These are phyloP conservation scores for Dendropsophus ebraccatus DNA, from an alignment of 2,113 vertebrate genomes.

Conservation along the genomic window DNA sequence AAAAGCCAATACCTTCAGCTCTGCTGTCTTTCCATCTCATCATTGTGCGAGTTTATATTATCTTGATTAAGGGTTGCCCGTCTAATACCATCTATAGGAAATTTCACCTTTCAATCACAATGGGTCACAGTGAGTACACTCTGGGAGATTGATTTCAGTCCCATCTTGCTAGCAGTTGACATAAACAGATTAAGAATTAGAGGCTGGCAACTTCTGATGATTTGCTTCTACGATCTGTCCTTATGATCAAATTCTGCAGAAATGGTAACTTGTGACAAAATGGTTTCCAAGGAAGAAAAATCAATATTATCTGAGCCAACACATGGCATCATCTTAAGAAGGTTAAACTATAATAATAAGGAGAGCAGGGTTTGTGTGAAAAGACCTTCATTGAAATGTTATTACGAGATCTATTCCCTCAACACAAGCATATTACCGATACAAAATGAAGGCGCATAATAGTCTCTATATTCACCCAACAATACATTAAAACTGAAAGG, in stretches of 20 bases:
- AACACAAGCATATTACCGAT: not conserved
- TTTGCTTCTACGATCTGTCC: not conserved
- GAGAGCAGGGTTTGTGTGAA: not conserved
- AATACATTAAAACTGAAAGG: not conserved
- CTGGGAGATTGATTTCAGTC: slow-evolving; percentile 1
- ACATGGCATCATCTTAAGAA: slow-evolving; percentile 37
- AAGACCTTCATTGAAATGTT: slow-evolving; percentile 26
- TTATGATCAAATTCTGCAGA: slow-evolving; percentile 19
- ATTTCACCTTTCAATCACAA: slow-evolving; percentile 23
- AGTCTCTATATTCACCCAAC: not conserved
- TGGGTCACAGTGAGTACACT: slow-evolving; percentile 11
- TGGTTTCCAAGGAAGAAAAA: slow-evolving; percentile 39
- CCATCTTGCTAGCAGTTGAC: not conserved
- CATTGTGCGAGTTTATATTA: slow-evolving; percentile 11
- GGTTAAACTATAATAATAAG: slow-evolving; percentile 21
- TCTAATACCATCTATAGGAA: not conserved
- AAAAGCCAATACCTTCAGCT: slow-evolving; percentile 10
- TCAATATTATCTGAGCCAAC: slow-evolving; percentile 50
- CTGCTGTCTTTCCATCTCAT: not conserved
- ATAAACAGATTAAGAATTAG: slow-evolving; percentile 30
- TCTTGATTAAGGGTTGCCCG: slow-evolving; percentile 13
- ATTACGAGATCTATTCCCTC: not conserved
- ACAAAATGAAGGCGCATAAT: not conserved
- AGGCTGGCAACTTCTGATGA: slow-evolving; percentile 28
- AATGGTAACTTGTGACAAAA: slow-evolving; percentile 38